Base-by-base conservation (phyloP, 92 coral and sea anemone genomes). In the Zoanthus sansibaricus region DNA sequence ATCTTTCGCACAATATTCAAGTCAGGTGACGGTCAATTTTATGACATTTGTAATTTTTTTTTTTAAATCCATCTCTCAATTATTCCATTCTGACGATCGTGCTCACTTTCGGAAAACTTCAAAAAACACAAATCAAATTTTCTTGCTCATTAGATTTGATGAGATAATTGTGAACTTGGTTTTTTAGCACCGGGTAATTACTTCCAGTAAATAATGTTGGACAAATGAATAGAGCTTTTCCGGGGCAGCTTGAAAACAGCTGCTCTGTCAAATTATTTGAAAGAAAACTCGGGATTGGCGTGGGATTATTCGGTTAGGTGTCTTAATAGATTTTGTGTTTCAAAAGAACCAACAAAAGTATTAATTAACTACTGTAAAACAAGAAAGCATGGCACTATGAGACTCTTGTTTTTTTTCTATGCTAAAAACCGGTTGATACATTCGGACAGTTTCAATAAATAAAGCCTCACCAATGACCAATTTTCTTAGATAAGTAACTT, bases 361-460 rank as follows among this genome's bases (percentile, higher is more conserved):
- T 93, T 94, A 94, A 94, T 94, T 94, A 94, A 94, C 93, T 91
- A 71, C 42, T 83, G 72, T n/a, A 55, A 86, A 83, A 94, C 98
- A 94, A 94, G 86, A 67, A 92, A 89, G 61, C 72, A 61, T 25
- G 6, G 51, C 71, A 93, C 94, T 91, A 91, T 84, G 62, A 83
- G 76, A 84, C 77, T 86, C 86, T 89, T 48, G 86, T 74, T 71
- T 82, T 77, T 87, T 83, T 59, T 37, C 58, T n/a, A 64, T 80
- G 85, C 85, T 80, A 80, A 80, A 80, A 80, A 45, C 59, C 61
- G 51, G 74, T 66, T 49, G 85, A 80, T 80, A 66, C 85, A 64
- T 46, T 62, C 74, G 74, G 75, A 80, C 59, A 80, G 58, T 47
- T 66, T 11, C 71, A 59, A 80, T 25, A 45, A 47, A 64, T 18